Percentiles rank a stretch among this genome's conserved stretches.
Conservation (phyloP, 2,888 invertebrate species). For the Acanthosepion lycidas region DNA sequence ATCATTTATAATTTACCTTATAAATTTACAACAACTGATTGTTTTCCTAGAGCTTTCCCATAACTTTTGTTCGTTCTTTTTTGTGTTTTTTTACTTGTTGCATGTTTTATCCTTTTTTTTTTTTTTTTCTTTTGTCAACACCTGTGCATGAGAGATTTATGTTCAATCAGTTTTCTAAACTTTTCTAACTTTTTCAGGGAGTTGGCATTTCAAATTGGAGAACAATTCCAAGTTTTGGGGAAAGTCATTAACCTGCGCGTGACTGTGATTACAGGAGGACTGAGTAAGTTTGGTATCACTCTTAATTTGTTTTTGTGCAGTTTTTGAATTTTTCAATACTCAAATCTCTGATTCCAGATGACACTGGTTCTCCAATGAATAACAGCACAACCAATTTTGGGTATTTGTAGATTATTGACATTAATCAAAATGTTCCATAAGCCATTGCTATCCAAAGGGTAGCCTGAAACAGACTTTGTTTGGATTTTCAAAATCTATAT, state of each 20-base stretch:
- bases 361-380: too few relatives aligned
- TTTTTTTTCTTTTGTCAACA: not conserved
- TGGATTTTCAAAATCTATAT: too few relatives aligned
- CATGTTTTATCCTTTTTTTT: not conserved
- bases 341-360: too few relatives aligned
- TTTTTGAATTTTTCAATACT: too few relatives aligned
- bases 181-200: conserved; percentile 66
- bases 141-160: not conserved
- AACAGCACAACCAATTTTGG: too few relatives aligned
- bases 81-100: not conserved
- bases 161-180: not conserved
- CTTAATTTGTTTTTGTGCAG: not conserved
- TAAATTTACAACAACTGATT: too few relatives aligned
- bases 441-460: too few relatives aligned
- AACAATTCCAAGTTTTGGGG: conserved; percentile 94
- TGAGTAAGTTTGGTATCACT: conserved; percentile 77
- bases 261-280: conserved; percentile 93
- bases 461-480: too few relatives aligned
- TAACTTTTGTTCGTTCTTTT: not conserved
- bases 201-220: conserved; percentile 84
- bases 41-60: too few relatives aligned
- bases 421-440: too few relatives aligned
- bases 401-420: too few relatives aligned
- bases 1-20: too few relatives aligned
- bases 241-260: conserved; percentile 88